phyloP scores from a whole-genome alignment of 1,140 invertebrate genomes.

The Ceratosolen solmsi region DNA sequence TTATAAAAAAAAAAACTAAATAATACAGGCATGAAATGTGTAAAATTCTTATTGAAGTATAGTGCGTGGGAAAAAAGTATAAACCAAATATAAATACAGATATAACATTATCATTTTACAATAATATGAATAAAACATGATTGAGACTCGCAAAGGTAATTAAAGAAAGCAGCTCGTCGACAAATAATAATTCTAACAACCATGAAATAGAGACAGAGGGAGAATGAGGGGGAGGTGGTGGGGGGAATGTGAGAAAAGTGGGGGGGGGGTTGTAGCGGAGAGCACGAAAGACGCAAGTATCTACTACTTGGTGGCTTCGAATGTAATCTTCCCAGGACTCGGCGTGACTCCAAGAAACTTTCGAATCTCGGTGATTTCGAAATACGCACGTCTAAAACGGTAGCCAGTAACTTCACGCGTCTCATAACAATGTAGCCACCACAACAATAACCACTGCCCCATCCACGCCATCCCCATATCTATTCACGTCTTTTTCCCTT shows the following conservation, averaged over 20 bases:
- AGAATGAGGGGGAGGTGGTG: neutral
- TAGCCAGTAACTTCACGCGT: slow-evolving; percentile 38
- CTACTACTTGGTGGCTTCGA: neutral
- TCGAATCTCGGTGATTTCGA: slow-evolving; percentile 41
- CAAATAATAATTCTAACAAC: neutral
- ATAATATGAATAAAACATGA: slow-evolving; percentile 47
- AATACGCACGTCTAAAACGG: slow-evolving; percentile 38
- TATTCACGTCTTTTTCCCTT: neutral
- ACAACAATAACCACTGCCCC: slow-evolving; percentile 2
- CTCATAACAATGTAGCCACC: slow-evolving; percentile 44
- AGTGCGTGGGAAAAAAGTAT: slow-evolving; percentile 35
- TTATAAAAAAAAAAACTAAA: no score
- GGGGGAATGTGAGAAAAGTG: no score
- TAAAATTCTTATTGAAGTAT: neutral
- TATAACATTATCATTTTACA: slow-evolving; percentile 28
- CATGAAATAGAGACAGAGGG: neutral
- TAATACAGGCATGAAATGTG: neutral
- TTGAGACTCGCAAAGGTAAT: neutral
- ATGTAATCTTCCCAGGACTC: slow-evolving; percentile 14
- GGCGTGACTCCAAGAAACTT: slow-evolving; percentile 13
- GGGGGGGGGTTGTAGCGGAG: no score
- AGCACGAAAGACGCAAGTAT: neutral
- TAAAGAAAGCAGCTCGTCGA: slow-evolving; percentile 34
- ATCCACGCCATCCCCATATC: neutral
- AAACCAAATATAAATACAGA: slow-evolving; percentile 14